Conservation (phyloP, 2,797 vertebrate species). For the Rhincodon typus region DNA sequence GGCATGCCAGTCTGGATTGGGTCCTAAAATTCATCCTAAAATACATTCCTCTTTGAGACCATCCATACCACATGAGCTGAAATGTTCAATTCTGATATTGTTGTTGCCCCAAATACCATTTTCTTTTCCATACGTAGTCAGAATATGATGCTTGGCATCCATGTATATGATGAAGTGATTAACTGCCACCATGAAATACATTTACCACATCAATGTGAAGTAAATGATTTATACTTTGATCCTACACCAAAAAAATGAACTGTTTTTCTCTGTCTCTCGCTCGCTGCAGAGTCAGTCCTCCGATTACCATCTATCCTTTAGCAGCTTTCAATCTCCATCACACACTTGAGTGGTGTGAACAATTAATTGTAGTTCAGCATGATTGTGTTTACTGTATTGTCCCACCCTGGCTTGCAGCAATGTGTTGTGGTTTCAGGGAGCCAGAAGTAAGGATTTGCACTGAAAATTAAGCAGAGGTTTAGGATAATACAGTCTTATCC, state of each 20-base stretch:
- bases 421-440: too few species aligned
- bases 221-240: background rate
- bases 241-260: background rate
- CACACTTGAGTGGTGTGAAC: background rate
- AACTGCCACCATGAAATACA: background rate
- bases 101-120: background rate
- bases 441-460: background rate
- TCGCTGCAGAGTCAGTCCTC: background rate
- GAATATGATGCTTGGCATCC: background rate
- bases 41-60: too few species aligned
- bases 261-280: background rate
- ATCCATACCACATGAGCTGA: too few species aligned
- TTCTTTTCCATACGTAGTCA: background rate
- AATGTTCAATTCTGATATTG: background rate
- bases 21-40: background rate
- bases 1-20: too few species aligned
- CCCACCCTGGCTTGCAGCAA: background rate
- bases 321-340: background rate
- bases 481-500: background rate
- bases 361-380: background rate
- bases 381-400: background rate
- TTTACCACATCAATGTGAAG: background rate
- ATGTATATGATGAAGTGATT: slow-evolving; percentile 3
- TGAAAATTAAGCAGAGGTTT: background rate
- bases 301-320: background rate